Evolutionary conservation across 2,888 invertebrate genomes (phyloP).

Genomic region (Andrena bicolor): DNA sequence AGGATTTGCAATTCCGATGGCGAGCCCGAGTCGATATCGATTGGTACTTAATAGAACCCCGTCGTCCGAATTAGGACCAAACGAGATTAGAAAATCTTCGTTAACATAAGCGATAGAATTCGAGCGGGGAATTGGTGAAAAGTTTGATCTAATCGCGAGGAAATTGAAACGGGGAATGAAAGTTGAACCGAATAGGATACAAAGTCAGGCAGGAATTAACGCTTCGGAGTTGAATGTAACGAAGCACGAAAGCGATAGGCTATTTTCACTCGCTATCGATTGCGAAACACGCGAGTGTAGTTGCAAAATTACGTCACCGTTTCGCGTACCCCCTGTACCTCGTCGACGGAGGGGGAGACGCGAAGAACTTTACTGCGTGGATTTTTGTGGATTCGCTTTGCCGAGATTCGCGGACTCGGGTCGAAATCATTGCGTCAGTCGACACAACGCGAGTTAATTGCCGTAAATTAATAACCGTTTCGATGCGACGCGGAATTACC

Average conservation of each 20-base stretch:
- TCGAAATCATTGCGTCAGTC: slow-evolving; percentile 17
- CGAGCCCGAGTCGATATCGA: slow-evolving; percentile 39
- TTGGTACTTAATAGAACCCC: slow-evolving; percentile 48
- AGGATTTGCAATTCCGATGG: slow-evolving; percentile 51
- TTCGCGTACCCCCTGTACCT: background rate
- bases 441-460: slow-evolving; percentile 38
- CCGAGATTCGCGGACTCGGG: background rate
- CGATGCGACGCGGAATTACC: slow-evolving; percentile 26
- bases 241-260: background rate
- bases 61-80: slow-evolving; percentile 8
- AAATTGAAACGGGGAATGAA: background rate
- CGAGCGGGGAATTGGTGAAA: background rate
- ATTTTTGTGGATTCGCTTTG: slow-evolving; percentile 18
- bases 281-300: slow-evolving; percentile 1
- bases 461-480: slow-evolving; percentile 46
- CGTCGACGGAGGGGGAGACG: background rate
- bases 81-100: slow-evolving; percentile 41
- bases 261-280: background rate
- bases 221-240: background rate
- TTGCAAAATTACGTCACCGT: slow-evolving; percentile 3
- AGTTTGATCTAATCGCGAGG: background rate
- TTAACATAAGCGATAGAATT: background rate
- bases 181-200: background rate
- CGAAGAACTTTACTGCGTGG: background rate
- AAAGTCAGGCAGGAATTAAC: background rate